These are phyloP conservation scores for Cephus pygmeus DNA, from an alignment of 2,888 invertebrate genomes.

Conservation along the genomic window DNA sequence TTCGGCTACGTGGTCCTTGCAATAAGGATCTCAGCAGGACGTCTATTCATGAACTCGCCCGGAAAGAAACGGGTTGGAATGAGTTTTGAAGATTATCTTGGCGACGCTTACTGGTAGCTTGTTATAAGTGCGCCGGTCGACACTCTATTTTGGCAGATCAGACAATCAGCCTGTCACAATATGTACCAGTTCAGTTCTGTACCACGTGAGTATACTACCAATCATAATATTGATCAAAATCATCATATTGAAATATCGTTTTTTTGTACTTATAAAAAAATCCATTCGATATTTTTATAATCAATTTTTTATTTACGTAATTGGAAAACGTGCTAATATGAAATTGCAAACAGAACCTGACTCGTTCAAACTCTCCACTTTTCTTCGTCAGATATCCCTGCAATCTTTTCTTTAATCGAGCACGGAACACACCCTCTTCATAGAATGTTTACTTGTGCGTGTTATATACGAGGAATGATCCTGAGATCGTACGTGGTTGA, in stretches of 20 bases:
- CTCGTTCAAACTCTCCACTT: slow-evolving; percentile 50
- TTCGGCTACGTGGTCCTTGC: slow-evolving; percentile 41
- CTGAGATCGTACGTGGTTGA: background rate
- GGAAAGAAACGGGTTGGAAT: slow-evolving; percentile 60
- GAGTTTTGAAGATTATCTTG: slow-evolving; percentile 53
- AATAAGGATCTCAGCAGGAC: slow-evolving; percentile 48
- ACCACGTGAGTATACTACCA: background rate
- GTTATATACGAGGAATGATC: background rate
- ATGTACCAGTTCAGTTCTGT: slow-evolving; percentile 22
- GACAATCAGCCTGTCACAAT: slow-evolving; percentile 54
- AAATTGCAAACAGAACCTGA: slow-evolving; percentile 55
- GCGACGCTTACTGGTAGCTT: background rate
- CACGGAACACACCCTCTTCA: slow-evolving; percentile 18
- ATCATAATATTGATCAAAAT: background rate
- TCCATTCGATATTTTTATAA: background rate
- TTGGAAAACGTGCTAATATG: slow-evolving; percentile 13
- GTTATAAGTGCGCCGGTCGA: background rate
- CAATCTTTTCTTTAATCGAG: slow-evolving; percentile 60
- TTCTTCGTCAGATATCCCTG: slow-evolving; percentile 28
- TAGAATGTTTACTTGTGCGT: background rate
- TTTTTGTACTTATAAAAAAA: background rate
- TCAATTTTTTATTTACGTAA: background rate
- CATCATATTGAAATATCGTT: background rate
- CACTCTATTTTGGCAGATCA: slow-evolving; percentile 44
- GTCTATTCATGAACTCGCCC: slow-evolving; percentile 51